Conservation (phyloP, 2,797 vertebrate genomes). For the Remorina albescens region DNA sequence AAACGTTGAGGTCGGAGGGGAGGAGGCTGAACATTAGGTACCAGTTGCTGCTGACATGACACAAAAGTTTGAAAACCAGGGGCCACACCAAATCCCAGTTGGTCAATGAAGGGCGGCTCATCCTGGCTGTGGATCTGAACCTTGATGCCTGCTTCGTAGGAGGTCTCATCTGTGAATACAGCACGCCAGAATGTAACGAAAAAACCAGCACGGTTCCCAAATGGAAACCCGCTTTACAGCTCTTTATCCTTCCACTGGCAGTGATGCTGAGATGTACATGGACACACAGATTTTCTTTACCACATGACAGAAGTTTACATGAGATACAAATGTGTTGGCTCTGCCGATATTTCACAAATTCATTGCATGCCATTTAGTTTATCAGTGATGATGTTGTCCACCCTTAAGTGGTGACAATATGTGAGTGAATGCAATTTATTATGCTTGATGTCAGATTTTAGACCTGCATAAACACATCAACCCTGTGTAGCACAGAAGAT, state of each 20-base stretch:
- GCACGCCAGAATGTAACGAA: conserved; percentile 74
- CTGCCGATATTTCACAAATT: conserved; percentile 28
- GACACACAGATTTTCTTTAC: not conserved
- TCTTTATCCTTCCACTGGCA: conserved; percentile 6
- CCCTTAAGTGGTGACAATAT: conserved; percentile 39
- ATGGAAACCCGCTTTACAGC: conserved; percentile 34
- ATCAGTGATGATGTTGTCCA: conserved; percentile 15
- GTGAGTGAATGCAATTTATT: conserved; percentile 31
- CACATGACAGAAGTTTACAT: conserved; percentile 11
- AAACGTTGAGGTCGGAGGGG: conserved; percentile 38
- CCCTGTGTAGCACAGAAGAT: not conserved
- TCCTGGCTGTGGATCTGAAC: conserved; percentile 97
- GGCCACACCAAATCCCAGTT: conserved; percentile 92
- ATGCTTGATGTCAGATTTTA: conserved; percentile 28
- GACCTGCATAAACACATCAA: conserved; percentile 33
- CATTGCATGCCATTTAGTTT: conserved; percentile 37
- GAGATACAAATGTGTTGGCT: not conserved
- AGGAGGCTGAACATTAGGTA: conserved; percentile 78
- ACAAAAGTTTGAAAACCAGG: conserved; percentile 91
- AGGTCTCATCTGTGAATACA: conserved; percentile 91
- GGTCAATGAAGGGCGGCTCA: conserved; percentile 93
- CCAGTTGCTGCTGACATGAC: conserved; percentile 90
- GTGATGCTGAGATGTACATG: not conserved
- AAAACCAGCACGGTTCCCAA: conserved; percentile 31
- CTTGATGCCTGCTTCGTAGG: conserved; percentile 93